phyloP scores from a whole-genome alignment of 2,888 invertebrate species.

The Chymomyza amoena region DNA sequence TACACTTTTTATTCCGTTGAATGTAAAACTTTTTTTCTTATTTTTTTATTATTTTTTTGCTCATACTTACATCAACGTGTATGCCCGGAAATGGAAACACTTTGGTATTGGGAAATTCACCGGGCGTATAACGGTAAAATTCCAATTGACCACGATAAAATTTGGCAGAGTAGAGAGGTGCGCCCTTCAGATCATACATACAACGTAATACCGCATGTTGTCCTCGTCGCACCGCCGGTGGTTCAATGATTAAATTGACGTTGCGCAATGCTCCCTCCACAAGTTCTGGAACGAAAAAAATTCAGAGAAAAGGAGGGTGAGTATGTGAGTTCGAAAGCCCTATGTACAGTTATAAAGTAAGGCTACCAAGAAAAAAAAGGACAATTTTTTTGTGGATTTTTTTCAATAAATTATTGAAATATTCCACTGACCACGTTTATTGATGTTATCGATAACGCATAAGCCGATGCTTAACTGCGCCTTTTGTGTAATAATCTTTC shows the following conservation, averaged over 20 bases:
- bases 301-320: neutral
- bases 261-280: constrained; percentile 84
- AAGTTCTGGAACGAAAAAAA: constrained; percentile 65
- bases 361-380: neutral
- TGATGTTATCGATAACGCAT: constrained; percentile 35
- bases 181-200: constrained; percentile 87
- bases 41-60: constrained; percentile 29
- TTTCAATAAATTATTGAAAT: constrained; percentile 33
- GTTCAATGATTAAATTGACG: constrained; percentile 85
- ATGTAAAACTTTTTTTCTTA: constrained; percentile 24
- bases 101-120: constrained; percentile 85
- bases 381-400: constrained; percentile 40
- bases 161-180: constrained; percentile 89
- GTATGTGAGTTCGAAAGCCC: neutral
- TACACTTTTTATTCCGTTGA: neutral
- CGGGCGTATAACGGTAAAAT: constrained; percentile 90
- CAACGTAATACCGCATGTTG: constrained; percentile 86
- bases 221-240: constrained; percentile 84
- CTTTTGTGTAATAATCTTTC: neutral
- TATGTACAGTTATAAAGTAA: neutral
- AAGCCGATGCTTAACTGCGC: constrained; percentile 19
- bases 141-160: constrained; percentile 92
- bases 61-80: constrained; percentile 88
- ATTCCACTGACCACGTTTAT: constrained; percentile 21
- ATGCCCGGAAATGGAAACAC: constrained; percentile 87